These are phyloP conservation scores for Heptranchias perlo DNA, from an alignment of 2,113 vertebrate genomes.

Conservation along the genomic window DNA sequence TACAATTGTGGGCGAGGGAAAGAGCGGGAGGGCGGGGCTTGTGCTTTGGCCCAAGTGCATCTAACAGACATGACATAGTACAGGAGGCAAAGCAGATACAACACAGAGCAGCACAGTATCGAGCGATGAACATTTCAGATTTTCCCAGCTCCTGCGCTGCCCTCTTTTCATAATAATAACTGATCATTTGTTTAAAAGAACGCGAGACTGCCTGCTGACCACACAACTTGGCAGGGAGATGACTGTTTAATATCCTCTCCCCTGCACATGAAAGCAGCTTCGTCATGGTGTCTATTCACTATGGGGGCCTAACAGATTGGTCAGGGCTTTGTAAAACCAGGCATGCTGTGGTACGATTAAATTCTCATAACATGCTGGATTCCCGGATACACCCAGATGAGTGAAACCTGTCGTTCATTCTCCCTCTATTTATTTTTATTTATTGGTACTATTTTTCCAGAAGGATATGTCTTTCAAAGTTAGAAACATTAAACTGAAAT, in stretches of 20 bases:
- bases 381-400: not conserved
- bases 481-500: not conserved
- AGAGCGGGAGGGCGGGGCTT: not conserved
- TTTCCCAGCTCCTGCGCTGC: not conserved
- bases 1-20: not conserved
- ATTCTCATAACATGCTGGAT: not conserved
- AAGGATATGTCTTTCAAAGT: not conserved
- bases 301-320: not conserved
- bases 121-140: not conserved
- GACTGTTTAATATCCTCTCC: constrained; percentile 18
- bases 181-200: constrained; percentile 27
- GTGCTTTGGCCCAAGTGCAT: not conserved
- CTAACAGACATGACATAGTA: not conserved
- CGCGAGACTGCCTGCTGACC: not conserved
- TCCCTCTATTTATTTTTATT: not conserved
- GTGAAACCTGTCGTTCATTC: not conserved
- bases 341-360: not conserved
- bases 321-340: not conserved
- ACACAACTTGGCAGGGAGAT: constrained; percentile 15
- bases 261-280: not conserved
- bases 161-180: not conserved
- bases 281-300: not conserved
- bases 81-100: not conserved
- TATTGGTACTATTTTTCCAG: not conserved
- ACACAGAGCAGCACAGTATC: not conserved